Percentiles rank a stretch among this genome's conserved stretches.
Conservation (phyloP, 2,888 invertebrate genomes). For the Ennomos erosarius region DNA sequence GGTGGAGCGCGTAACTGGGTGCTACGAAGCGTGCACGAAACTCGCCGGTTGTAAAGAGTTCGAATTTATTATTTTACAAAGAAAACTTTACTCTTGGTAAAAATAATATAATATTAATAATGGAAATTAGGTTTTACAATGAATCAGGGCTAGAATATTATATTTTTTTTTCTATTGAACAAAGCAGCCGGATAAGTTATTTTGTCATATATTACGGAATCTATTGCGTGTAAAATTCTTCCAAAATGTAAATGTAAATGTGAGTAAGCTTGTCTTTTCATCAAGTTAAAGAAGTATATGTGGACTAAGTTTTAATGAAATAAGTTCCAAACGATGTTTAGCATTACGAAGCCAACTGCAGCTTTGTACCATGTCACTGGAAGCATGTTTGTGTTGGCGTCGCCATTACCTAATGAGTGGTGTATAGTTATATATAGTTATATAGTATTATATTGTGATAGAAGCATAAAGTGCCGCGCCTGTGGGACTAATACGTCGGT, state of each 20-base stretch:
- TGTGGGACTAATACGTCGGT: no score
- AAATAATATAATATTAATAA: no score
- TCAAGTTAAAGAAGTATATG: not conserved
- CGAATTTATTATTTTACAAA: slow-evolving; percentile 12
- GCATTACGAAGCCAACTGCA: slow-evolving; percentile 39
- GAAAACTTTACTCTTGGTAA: not conserved
- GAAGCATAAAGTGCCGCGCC: no score
- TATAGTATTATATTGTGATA: no score
- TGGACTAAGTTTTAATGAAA: slow-evolving; percentile 52
- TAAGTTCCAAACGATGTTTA: slow-evolving; percentile 47
- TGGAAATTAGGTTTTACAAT: not conserved
- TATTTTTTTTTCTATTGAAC: no score
- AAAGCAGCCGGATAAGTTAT: not conserved
- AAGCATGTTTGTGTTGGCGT: no score
- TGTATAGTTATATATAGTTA: no score
- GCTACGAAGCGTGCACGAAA: slow-evolving; percentile 42
- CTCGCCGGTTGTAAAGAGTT: slow-evolving; percentile 18
- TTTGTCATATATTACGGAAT: not conserved
- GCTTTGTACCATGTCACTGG: no score
- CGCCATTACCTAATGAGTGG: no score
- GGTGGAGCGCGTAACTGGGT: slow-evolving; percentile 45
- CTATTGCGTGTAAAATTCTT: not conserved
- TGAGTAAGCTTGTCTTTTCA: slow-evolving; percentile 2
- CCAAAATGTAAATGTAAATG: slow-evolving; percentile 13
- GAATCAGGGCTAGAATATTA: no score